Conservation (phyloP, 2,888 invertebrate species). For the Spodoptera picta region DNA sequence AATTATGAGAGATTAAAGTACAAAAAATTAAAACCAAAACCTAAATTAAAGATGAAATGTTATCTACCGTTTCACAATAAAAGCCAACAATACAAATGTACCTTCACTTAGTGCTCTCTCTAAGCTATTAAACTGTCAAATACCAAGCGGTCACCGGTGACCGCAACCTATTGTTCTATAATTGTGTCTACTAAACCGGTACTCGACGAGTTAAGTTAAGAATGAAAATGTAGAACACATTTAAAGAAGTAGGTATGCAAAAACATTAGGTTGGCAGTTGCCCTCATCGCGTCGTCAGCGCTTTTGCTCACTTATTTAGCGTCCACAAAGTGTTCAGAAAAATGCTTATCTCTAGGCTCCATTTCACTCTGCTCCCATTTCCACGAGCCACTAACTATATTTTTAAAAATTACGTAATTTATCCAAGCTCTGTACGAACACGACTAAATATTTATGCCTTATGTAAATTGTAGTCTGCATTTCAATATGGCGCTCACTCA, state of each 20-base stretch:
- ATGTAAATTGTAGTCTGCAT: constrained; percentile 7
- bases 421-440: neutral
- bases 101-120: neutral
- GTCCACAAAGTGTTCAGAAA: constrained; percentile 34
- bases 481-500: neutral
- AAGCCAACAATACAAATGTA: too few relatives aligned
- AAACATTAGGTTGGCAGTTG: constrained; percentile 6
- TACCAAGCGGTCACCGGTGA: too few relatives aligned
- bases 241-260: neutral
- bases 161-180: too few relatives aligned
- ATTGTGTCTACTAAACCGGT: too few relatives aligned
- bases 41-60: neutral
- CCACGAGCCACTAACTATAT: constrained; percentile 17
- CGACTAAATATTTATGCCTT: constrained; percentile 18
- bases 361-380: constrained; percentile 32
- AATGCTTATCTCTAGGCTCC: constrained; percentile 43
- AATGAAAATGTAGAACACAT: neutral
- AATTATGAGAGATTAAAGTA: too few relatives aligned
- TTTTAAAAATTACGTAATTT: constrained; percentile 19
- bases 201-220: too few relatives aligned
- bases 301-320: constrained; percentile 26
- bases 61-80: neutral
- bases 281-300: constrained; percentile 10
- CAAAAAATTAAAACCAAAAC: too few relatives aligned
- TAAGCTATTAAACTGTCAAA: too few relatives aligned